Base-by-base conservation (phyloP, 2,797 vertebrate genomes). In the Sebastes itinus region DNA sequence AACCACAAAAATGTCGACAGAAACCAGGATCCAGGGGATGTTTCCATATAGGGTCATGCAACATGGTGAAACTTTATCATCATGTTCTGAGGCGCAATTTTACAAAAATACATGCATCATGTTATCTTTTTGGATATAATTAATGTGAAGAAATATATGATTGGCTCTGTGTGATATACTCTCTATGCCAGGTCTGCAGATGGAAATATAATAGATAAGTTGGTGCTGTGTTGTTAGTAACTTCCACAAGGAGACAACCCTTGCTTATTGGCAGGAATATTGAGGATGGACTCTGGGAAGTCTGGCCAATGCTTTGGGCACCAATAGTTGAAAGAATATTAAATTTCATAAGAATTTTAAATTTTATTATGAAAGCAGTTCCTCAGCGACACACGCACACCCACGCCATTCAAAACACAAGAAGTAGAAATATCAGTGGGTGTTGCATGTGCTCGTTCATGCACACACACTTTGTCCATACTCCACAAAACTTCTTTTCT, bases 31-130 rank as follows among this genome's bases (percentile, higher is more conserved):
- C 86, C 72, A 87, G 88, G 90, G 89, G 87, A 90, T 92, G 81
- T 91, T 91, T 92, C 89, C 90, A 89, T 91, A 88, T 70, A 87
- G 78, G 86, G 86, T 92, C 94, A 95, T 94, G 94, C 94, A 91
- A 90, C 92, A 90, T 89, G 91, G 80, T 90, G 90, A 93, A 85
- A 80, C 59, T 85, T 88, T 80, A 75, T 89, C 88, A 90, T 91
- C 88, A 91, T 91, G 90, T 92, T 93, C 87, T 84, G 88, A 92
- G 91, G 89, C 61, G 85, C 81, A 88, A 81, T 86, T 92, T 91
- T 92, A 94, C 88, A 94, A 95, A 95, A 95, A 94, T 93, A 94
- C 92, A 94, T 94, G 94, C 94, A 94, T 92, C 83, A 87, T 91
- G 83, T 93, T 87, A 78, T 86, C 78, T 86, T 94, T 91, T 88